phyloP scores from a whole-genome alignment of 92 coral and sea anemone genomes.

The Zoanthus sociatus region DNA sequence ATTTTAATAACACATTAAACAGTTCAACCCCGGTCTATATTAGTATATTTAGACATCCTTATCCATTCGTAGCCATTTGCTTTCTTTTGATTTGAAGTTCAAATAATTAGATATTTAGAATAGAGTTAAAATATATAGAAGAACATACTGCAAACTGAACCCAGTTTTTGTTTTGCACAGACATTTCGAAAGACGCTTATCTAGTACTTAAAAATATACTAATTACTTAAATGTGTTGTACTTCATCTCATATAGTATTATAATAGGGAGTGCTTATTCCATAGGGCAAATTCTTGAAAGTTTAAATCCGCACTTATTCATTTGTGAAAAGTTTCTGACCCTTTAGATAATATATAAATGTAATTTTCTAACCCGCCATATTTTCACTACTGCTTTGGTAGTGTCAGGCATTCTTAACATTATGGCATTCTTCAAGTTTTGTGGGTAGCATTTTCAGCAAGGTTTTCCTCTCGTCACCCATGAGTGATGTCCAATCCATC shows the following conservation, averaged over 20 bases:
- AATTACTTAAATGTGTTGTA: background rate
- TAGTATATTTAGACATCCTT: no score
- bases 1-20: no score
- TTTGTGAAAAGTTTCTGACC: background rate
- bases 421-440: no score
- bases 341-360: background rate
- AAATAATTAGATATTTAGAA: background rate
- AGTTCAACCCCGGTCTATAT: no score
- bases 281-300: background rate
- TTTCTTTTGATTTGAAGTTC: background rate
- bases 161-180: background rate
- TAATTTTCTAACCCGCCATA: constrained; percentile 52
- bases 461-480: no score
- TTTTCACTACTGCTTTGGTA: constrained; percentile 35
- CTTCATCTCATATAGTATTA: background rate
- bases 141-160: constrained; percentile 2
- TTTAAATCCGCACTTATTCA: background rate
- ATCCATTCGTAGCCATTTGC: no score
- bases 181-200: background rate
- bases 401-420: constrained; percentile 6
- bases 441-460: no score
- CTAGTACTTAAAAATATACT: background rate
- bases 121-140: background rate
- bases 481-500: no score
- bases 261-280: background rate